These are phyloP conservation scores for Nyctibius bracteatus DNA, from an alignment of 2,113 vertebrate genomes.

Conservation along the genomic window DNA sequence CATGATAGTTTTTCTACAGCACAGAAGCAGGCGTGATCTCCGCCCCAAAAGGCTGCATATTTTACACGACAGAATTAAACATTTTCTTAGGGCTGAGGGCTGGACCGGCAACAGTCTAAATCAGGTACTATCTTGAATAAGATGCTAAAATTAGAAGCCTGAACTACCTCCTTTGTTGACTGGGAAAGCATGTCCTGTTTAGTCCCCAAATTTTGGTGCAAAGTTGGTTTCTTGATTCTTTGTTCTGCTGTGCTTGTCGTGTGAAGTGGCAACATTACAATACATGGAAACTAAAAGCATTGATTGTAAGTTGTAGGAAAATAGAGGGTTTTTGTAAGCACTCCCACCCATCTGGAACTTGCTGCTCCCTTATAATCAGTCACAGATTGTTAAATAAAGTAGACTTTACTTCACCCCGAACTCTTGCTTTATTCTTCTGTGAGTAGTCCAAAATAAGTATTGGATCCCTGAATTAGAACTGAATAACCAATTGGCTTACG, in stretches of 20 bases:
- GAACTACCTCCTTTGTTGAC: not conserved
- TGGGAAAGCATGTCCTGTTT: not conserved
- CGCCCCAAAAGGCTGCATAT: not conserved
- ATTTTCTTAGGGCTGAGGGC: not conserved
- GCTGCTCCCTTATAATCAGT: constrained; percentile 63
- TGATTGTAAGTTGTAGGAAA: constrained; percentile 49
- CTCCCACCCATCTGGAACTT: constrained; percentile 63
- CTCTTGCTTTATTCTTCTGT: constrained; percentile 25
- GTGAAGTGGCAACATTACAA: constrained; percentile 18
- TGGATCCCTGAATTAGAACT: constrained; percentile 49
- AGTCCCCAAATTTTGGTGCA: constrained; percentile 17
- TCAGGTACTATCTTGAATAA: not conserved
- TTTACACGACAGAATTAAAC: not conserved
- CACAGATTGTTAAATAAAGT: constrained; percentile 59
- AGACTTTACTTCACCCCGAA: constrained; percentile 33
- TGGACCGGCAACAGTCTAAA: not conserved
- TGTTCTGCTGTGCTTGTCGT: not conserved
- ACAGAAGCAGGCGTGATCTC: not conserved
- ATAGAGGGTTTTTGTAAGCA: constrained; percentile 36
- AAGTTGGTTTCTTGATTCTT: constrained; percentile 26
- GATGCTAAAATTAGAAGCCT: constrained; percentile 36
- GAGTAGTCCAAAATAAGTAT: constrained; percentile 44
- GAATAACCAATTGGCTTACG: constrained; percentile 56
- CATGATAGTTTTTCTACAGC: not conserved
- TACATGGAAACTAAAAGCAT: constrained; percentile 20